Base-by-base conservation (phyloP, 2,888 invertebrate species). In the Mycalesis mineus region DNA sequence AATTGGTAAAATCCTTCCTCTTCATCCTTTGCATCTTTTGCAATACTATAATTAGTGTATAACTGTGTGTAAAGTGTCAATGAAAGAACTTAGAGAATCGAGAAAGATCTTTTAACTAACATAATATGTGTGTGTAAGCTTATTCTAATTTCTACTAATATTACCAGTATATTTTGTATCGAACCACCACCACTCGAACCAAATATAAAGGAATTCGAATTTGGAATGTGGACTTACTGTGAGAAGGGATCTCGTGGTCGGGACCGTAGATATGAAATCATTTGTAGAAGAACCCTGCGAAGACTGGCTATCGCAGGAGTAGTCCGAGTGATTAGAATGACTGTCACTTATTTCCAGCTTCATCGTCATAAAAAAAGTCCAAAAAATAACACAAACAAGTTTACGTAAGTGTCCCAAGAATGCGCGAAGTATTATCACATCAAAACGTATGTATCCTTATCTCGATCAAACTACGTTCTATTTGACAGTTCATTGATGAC, bases 281-380 rank as follows among this genome's bases (percentile, higher is more conserved):
- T 87, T 87, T 77, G 89, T 84, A 65, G 91, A 82, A 29, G 92
- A 92, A 61, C 84, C 91, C 73, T 91, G 91, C 42, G 92, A 92
- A 13, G 90, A 90, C 65, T 91, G 91, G 71, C 91, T 92, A 74
- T 92, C 91, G 76, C 91, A 91, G 63, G 92, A 92, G 67, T 85
- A 90, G 80, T 91, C 92, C 58, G 92, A 92, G 73, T 91, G 91
- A 77, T 92, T 92, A 66, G 92, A 92, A 66, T 91, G 86, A 67
- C 85, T 90, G 75, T 92, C 92, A 80, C 91, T 91, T 59, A 91
- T 87, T 73, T 92, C 92, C 66, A 91, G 83, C 89, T 92, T 92
- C 92, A 92, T 92, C 75, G 83, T 87, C 87, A 87, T 86, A 58
- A 9, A 58, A 9, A 11, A 67, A 67, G 68, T 78, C 45, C 72